Percentiles rank a stretch among this genome's conserved stretches.
Evolutionary conservation across 2,797 vertebrate genomes (phyloP).

Genomic region (Xiphophorus birchmanni): DNA sequence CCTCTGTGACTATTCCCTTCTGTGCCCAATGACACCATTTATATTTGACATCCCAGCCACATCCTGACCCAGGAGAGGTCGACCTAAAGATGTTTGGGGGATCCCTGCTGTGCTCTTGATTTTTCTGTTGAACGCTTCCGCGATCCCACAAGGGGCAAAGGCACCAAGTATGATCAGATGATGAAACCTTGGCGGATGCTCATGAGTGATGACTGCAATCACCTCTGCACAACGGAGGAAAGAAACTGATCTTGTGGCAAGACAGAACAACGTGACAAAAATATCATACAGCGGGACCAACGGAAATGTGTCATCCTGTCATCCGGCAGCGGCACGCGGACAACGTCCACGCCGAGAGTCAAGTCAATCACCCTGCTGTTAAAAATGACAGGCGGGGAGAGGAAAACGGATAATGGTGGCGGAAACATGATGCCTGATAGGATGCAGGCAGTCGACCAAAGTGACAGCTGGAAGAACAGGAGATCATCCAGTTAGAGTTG

Average conservation of each 20-base stretch:
- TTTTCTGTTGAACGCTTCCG: constrained; percentile 36
- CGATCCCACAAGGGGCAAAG: constrained; percentile 49
- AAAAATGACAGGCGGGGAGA: constrained; percentile 53
- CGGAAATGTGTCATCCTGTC: constrained; percentile 61
- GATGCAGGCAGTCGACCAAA: constrained; percentile 34
- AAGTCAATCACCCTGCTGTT: constrained; percentile 58
- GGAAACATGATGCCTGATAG: constrained; percentile 41
- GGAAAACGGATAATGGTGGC: constrained; percentile 54
- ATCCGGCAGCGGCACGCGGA: constrained; percentile 24
- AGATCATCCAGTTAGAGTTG: constrained; percentile 14
- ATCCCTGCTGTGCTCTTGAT: constrained; percentile 14
- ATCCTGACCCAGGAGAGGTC: not conserved
- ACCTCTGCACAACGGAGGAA: constrained; percentile 27
- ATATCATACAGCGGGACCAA: constrained; percentile 38
- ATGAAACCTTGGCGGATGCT: constrained; percentile 53
- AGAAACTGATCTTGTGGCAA: constrained; percentile 18
- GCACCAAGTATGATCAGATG: constrained; percentile 22
- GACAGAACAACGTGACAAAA: constrained; percentile 43
- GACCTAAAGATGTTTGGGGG: constrained; percentile 15
- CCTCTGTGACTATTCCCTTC: constrained; percentile 44
- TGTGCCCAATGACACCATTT: constrained; percentile 38
- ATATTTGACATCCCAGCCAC: constrained; percentile 7
- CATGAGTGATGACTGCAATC: constrained; percentile 55
- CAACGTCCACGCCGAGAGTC: constrained; percentile 7
- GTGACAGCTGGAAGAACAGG: constrained; percentile 36